These are phyloP conservation scores for Calliopum simillimum DNA, from an alignment of 2,888 invertebrate species.

Conservation along the genomic window DNA sequence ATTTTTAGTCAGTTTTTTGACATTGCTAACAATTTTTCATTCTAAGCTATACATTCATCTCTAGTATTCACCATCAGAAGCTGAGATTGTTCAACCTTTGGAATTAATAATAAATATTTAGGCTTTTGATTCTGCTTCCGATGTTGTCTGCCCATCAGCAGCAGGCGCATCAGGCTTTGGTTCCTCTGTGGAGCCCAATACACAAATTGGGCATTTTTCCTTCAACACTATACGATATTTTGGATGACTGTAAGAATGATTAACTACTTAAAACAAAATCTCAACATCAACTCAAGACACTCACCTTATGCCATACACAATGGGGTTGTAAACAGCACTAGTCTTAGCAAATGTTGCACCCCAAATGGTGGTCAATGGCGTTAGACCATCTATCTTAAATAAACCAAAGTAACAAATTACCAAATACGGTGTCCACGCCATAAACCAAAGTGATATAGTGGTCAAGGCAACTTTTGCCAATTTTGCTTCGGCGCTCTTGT, in stretches of 20 bases:
- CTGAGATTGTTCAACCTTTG: background rate
- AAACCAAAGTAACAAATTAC: slow-evolving; percentile 83
- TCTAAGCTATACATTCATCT: background rate
- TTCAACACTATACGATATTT: slow-evolving; percentile 71
- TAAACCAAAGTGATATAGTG: slow-evolving; percentile 73
- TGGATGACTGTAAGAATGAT: slow-evolving; percentile 67
- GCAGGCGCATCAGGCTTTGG: slow-evolving; percentile 44
- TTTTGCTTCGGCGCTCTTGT: slow-evolving; percentile 69
- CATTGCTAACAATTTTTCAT: slow-evolving; percentile 31
- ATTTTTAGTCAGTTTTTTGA: slow-evolving; percentile 41
- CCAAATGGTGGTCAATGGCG: slow-evolving; percentile 83
- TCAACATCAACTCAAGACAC: background rate
- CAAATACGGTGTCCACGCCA: slow-evolving; percentile 84
- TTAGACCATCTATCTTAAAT: slow-evolving; percentile 77
- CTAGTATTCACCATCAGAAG: background rate
- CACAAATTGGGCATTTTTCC: slow-evolving; percentile 71
- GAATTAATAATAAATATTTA: slow-evolving; percentile 35
- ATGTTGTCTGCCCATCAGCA: slow-evolving; percentile 46
- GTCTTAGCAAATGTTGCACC: slow-evolving; percentile 72
- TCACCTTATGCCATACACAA: slow-evolving; percentile 73
- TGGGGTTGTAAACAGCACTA: slow-evolving; percentile 71
- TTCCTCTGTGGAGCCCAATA: slow-evolving; percentile 53
- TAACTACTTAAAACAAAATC: background rate
- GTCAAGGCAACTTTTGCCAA: slow-evolving; percentile 72
- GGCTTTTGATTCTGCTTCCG: slow-evolving; percentile 49